Evolutionary conservation across 2,797 vertebrate species (phyloP).

Genomic region (Malurus leucopterus): DNA sequence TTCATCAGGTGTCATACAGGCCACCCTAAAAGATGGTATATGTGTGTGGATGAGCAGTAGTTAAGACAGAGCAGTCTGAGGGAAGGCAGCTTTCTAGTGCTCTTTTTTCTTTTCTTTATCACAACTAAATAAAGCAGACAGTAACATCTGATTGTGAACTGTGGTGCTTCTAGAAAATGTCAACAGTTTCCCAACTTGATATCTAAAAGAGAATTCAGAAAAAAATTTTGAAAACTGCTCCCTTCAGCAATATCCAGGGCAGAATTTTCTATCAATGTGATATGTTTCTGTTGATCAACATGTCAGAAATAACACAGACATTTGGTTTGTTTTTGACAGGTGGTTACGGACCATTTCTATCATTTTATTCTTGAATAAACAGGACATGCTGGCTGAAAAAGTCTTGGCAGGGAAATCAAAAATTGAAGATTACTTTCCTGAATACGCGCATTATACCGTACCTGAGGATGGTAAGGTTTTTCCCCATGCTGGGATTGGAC

Average conservation of each 20-base stretch:
- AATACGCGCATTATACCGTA: slow-evolving; percentile 94
- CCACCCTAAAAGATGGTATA: neutral
- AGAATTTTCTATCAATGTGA: neutral
- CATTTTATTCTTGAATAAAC: slow-evolving; percentile 98
- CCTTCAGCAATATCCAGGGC: neutral
- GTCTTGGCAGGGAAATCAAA: slow-evolving; percentile 98
- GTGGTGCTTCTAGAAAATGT: neutral
- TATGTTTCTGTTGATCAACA: neutral
- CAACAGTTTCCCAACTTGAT: neutral
- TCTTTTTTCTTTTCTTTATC: neutral
- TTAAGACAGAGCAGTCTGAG: neutral
- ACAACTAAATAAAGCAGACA: neutral
- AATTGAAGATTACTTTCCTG: slow-evolving; percentile 98
- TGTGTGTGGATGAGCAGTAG: neutral
- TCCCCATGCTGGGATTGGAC: neutral
- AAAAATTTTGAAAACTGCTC: neutral
- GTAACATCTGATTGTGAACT: neutral
- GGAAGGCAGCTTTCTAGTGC: neutral
- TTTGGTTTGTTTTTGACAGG: slow-evolving; percentile 68
- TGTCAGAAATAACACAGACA: neutral
- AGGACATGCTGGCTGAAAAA: slow-evolving; percentile 98
- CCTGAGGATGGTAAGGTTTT: slow-evolving; percentile 89
- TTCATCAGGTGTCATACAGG: neutral
- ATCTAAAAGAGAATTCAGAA: neutral
- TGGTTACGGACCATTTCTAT: slow-evolving; percentile 98